Percentiles rank a stretch among this genome's conserved stretches.
These are phyloP conservation scores for Graphium colonna DNA, from an alignment of 2,888 invertebrate genomes.

Conservation along the genomic window DNA sequence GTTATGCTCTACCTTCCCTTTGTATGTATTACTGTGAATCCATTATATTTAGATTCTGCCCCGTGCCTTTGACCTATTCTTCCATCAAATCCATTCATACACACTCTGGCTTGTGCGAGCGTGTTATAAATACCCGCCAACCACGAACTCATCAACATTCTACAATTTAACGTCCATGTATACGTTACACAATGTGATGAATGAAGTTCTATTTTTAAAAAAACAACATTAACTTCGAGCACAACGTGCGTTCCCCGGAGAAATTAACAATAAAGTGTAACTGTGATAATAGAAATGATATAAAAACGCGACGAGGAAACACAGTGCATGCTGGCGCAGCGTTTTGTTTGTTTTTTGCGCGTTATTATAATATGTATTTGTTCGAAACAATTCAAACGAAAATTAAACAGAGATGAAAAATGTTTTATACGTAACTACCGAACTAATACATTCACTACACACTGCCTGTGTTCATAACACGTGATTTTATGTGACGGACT, in stretches of 20 bases:
- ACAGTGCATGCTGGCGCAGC: neutral
- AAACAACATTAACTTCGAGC: slow-evolving; percentile 3
- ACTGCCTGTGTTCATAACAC: too few species aligned
- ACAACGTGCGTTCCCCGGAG: slow-evolving; percentile 33
- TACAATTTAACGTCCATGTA: neutral
- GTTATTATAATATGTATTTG: neutral
- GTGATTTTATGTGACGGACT: too few species aligned
- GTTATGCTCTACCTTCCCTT: too few species aligned
- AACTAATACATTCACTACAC: too few species aligned
- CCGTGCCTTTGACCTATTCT: too few species aligned
- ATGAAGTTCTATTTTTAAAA: neutral
- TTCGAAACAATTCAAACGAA: neutral
- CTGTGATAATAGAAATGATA: slow-evolving; percentile 1
- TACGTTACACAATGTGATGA: neutral
- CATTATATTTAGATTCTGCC: too few species aligned
- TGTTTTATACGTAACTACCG: too few species aligned
- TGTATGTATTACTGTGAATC: too few species aligned
- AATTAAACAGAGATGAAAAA: neutral
- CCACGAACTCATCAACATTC: neutral
- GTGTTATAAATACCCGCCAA: too few species aligned
- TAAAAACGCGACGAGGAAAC: neutral
- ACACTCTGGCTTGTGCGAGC: too few species aligned
- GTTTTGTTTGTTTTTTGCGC: neutral
- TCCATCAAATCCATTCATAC: too few species aligned
- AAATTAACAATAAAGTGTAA: slow-evolving; percentile 47